Evolutionary conservation across 1,140 invertebrate genomes (phyloP).

Genomic region (Pectinophora gossypiella): DNA sequence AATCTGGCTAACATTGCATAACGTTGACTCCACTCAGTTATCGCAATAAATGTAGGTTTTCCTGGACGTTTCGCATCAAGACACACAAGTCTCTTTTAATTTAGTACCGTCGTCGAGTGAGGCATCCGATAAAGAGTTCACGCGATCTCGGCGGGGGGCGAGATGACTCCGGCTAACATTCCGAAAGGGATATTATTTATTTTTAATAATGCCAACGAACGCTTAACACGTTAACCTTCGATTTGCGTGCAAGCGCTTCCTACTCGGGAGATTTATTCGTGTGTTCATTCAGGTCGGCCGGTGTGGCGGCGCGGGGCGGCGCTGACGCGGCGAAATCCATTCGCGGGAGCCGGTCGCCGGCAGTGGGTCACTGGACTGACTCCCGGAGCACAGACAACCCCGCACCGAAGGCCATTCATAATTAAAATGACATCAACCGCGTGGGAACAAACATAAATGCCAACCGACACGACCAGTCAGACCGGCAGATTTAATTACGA

Average conservation of each 20-base stretch:
- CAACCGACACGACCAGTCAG: slow-evolving; percentile 48
- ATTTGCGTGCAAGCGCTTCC: slow-evolving; percentile 33
- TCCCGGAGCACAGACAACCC: slow-evolving; percentile 36
- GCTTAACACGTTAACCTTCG: slow-evolving; percentile 53
- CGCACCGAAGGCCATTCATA: slow-evolving; percentile 50
- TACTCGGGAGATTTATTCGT: slow-evolving; percentile 24
- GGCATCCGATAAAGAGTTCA: slow-evolving; percentile 62
- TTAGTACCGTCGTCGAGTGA: background rate
- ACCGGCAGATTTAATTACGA: slow-evolving; percentile 56
- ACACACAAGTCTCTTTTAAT: background rate
- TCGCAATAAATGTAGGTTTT: too few species aligned
- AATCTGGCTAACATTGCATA: slow-evolving; percentile 32
- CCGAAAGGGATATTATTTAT: slow-evolving; percentile 60
- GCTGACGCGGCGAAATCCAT: slow-evolving; percentile 53
- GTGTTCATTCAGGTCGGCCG: slow-evolving; percentile 24
- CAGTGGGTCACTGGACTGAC: slow-evolving; percentile 59
- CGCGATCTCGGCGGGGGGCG: slow-evolving; percentile 58
- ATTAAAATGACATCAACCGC: slow-evolving; percentile 68
- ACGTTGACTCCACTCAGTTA: slow-evolving; percentile 21
- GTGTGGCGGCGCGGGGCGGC: slow-evolving; percentile 11
- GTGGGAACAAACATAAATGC: slow-evolving; percentile 61
- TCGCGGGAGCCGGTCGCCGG: slow-evolving; percentile 37
- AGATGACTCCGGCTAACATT: slow-evolving; percentile 46
- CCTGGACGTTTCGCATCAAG: background rate
- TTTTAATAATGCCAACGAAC: slow-evolving; percentile 64